Percentiles rank a stretch among this genome's conserved stretches.
phyloP scores from a whole-genome alignment of 2,113 vertebrate genomes.

The Corythoichthys intestinalis region DNA sequence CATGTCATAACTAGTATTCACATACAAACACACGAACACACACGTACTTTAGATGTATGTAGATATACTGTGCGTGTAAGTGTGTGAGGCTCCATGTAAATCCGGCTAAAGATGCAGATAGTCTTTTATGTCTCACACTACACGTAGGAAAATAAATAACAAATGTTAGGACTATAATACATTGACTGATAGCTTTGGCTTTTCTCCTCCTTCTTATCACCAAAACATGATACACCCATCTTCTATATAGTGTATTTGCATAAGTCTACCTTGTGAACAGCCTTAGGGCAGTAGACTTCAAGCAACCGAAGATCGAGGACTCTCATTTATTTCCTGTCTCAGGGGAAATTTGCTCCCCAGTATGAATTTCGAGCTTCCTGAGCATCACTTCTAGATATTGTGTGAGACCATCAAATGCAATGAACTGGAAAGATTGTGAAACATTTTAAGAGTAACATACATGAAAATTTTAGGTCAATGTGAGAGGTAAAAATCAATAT shows the following conservation, averaged over 20 bases:
- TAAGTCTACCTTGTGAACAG: conserved; percentile 47
- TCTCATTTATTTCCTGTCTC: conserved; percentile 70
- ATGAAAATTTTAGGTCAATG: conserved; percentile 37
- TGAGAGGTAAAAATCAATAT: conserved; percentile 51
- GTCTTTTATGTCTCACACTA: too few relatives aligned
- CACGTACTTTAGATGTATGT: too few relatives aligned
- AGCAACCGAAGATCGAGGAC: conserved; percentile 62
- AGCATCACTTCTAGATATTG: conserved; percentile 68
- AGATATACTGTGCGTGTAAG: too few relatives aligned
- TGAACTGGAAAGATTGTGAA: conserved; percentile 54
- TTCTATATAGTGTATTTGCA: conserved; percentile 16
- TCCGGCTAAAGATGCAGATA: too few relatives aligned
- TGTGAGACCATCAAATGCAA: conserved; percentile 65
- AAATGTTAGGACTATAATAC: conserved; percentile 52
- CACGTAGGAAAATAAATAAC: conserved; percentile 49
- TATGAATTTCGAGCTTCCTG: conserved; percentile 69
- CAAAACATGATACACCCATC: conserved; percentile 15
- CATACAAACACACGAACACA: too few relatives aligned
- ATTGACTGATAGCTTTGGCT: conserved; percentile 38
- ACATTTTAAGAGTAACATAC: conserved; percentile 43
- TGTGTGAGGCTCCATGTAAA: too few relatives aligned
- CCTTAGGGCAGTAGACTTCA: conserved; percentile 49
- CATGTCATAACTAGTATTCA: conserved; percentile 22
- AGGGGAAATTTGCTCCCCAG: conserved; percentile 72
- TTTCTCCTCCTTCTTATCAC: conserved; percentile 24